These are phyloP conservation scores for Phallusia fumigata DNA, from an alignment of 23 tunicate genomes.

Conservation along the genomic window DNA sequence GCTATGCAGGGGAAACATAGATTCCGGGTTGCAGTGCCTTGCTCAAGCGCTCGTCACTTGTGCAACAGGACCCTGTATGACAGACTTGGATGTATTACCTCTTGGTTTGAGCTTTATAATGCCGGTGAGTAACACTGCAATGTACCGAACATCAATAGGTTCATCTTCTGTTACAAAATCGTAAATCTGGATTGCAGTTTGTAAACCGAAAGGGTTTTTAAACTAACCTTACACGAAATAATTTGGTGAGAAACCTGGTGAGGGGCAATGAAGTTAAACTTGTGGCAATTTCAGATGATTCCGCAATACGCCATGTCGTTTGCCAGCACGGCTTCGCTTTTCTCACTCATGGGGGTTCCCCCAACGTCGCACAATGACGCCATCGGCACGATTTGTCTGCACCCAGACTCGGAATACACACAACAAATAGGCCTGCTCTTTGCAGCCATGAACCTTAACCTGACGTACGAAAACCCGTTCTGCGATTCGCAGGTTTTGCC, in stretches of 20 bases:
- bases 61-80: neutral
- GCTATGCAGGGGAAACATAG: neutral
- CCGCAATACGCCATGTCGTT: neutral
- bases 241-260: no score
- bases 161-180: neutral
- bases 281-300: neutral
- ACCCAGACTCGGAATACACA: neutral
- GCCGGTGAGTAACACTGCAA: neutral
- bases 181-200: no score
- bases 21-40: neutral
- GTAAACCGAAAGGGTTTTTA: no score
- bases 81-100: neutral
- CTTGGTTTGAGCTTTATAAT: neutral
- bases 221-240: no score
- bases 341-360: neutral
- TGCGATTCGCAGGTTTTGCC: neutral
- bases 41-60: neutral
- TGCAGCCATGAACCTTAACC: neutral
- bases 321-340: neutral
- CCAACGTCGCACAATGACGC: neutral
- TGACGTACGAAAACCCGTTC: neutral
- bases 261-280: no score
- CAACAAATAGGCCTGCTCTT: neutral
- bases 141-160: neutral
- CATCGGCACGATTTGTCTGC: neutral